Evolutionary conservation across 2,113 vertebrate species (phyloP), one percentile per base, ranked within the genome.

Genomic region (Phalacrocorax brasilianus): DNA sequence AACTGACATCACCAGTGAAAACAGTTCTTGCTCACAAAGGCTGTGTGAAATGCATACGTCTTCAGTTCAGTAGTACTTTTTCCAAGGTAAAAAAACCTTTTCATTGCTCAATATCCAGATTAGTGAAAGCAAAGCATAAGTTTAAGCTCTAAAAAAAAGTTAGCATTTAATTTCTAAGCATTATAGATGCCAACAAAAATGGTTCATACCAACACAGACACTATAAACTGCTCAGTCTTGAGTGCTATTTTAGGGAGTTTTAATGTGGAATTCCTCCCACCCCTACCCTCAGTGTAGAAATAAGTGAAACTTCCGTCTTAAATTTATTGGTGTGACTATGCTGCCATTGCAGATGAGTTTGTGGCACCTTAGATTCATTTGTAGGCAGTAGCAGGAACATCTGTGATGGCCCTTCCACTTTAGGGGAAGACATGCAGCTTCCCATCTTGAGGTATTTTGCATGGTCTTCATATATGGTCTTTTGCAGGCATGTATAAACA

Each of bases 21-120:
- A 96, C 98, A 91, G 98, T 98, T 32, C 89, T 58, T 66, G 99
- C 99, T 66, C 99, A 99, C 96, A 99, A 99, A 96, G 99, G 99
- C 81, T 99, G 98, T n/a, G 99, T 99, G 91, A 99, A 98, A 33
- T 99, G 98, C 95, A 98, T 99, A 93, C 98, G 98, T 47, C 98
- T 99, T 97, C 99, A 99, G 98, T 98, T 97, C 96, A 98, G 96
- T 61, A 94, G 89, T 91, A 96, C 80, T 93, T 97, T 97, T 89
- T 96, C 97, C 76, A 99, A 99, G 98, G 99, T 99, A 87, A 96
- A 92, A 63, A 52, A 28, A 6, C 5, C 53, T 91, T 66, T 16
- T 81, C 32, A 12, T 68, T 58, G n/a, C 45, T 92, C 65, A 73
- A 11, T 8, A 23, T 72, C 59, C 67, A 82, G 58, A 30, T 86